Evolutionary conservation across 1,140 invertebrate species (phyloP).

Genomic region (Lerema accius): DNA sequence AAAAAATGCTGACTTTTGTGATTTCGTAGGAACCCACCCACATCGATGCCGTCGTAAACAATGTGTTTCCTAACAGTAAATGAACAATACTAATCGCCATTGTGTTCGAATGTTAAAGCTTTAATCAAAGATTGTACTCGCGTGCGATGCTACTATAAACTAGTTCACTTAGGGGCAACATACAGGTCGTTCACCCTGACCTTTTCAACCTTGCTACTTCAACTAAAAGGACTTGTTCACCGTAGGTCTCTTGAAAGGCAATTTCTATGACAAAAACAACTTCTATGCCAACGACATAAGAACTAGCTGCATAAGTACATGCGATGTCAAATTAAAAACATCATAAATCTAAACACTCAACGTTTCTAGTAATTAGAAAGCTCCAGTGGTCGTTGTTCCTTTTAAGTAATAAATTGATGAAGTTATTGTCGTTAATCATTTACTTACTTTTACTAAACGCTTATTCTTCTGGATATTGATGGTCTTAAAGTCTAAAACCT

Average conservation of each 20-base stretch:
- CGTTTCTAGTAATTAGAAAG: slow-evolving; percentile 60
- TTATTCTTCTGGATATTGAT: slow-evolving; percentile 20
- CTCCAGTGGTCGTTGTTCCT: slow-evolving; percentile 54
- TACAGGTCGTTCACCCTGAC: slow-evolving; percentile 66
- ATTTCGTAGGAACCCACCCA: background rate
- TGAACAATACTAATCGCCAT: slow-evolving; percentile 18
- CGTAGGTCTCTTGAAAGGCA: slow-evolving; percentile 37
- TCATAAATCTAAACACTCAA: slow-evolving; percentile 43
- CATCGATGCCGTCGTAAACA: background rate
- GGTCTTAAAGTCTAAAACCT: background rate
- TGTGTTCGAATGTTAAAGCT: slow-evolving; percentile 24
- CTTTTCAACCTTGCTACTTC: slow-evolving; percentile 66
- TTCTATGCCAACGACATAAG: slow-evolving; percentile 34
- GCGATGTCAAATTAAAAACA: slow-evolving; percentile 41
- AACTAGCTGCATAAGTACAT: background rate
- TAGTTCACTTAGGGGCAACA: slow-evolving; percentile 27
- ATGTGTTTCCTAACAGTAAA: slow-evolving; percentile 12
- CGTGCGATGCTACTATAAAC: slow-evolving; percentile 45
- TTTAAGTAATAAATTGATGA: slow-evolving; percentile 39
- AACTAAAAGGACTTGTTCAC: slow-evolving; percentile 58
- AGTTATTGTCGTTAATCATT: slow-evolving; percentile 36
- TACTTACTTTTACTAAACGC: slow-evolving; percentile 4
- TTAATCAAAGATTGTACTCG: slow-evolving; percentile 35
- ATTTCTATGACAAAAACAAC: slow-evolving; percentile 36
- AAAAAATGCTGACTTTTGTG: background rate